These are phyloP conservation scores for Hermodice carunculata DNA, from an alignment of 2,888 invertebrate genomes.

Conservation along the genomic window DNA sequence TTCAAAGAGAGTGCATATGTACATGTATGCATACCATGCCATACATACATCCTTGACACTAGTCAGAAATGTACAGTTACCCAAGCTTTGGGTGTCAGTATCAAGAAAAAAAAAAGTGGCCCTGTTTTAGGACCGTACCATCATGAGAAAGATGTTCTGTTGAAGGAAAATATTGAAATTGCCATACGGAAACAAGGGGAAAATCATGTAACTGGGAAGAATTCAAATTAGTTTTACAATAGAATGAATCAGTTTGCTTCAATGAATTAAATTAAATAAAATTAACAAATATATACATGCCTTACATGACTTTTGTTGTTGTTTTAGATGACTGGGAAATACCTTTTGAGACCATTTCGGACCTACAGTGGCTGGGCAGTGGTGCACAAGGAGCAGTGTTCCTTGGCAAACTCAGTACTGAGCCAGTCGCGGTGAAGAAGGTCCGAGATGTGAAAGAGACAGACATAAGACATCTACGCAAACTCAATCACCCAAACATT, in stretches of 20 bases:
- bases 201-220: too few species aligned
- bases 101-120: too few species aligned
- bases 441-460: slow-evolving; percentile 92
- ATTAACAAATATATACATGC: neutral
- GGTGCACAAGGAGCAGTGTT: slow-evolving; percentile 98
- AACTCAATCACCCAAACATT: slow-evolving; percentile 96
- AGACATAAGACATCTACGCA: slow-evolving; percentile 90
- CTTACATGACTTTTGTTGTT: neutral
- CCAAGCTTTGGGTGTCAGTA: too few species aligned
- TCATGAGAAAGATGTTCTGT: too few species aligned
- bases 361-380: slow-evolving; percentile 91
- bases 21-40: too few species aligned
- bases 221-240: too few species aligned
- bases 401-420: slow-evolving; percentile 82
- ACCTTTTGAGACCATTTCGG: slow-evolving; percentile 89
- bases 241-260: neutral
- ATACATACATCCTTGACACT: too few species aligned
- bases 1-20: too few species aligned
- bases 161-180: too few species aligned
- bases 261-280: neutral
- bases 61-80: too few species aligned
- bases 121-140: too few species aligned
- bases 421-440: slow-evolving; percentile 96
- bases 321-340: slow-evolving; percentile 96
- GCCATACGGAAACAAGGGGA: too few species aligned